These are phyloP conservation scores for Calcarius ornatus DNA, from an alignment of 2,113 vertebrate species.

Conservation along the genomic window DNA sequence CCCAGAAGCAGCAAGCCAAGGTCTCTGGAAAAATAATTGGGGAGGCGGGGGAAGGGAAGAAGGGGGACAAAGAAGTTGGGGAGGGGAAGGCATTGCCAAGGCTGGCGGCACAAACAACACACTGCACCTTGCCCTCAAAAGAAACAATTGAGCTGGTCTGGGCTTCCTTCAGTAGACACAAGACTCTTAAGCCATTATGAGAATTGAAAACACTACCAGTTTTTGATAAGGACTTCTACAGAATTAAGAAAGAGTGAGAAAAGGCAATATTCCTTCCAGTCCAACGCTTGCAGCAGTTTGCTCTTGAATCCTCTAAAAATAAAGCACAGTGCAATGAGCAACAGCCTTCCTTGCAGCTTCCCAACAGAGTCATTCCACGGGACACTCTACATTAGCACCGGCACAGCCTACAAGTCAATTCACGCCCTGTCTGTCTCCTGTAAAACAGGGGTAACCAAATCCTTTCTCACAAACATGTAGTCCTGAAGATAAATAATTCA, in stretches of 20 bases:
- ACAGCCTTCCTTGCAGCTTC: not conserved
- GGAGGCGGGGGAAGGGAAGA: constrained; percentile 36
- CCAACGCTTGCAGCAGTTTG: not conserved
- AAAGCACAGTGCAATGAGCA: not conserved
- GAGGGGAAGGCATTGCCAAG: constrained; percentile 9
- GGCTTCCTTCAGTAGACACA: not conserved
- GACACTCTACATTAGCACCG: not conserved
- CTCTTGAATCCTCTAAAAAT: not conserved
- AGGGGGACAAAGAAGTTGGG: constrained; percentile 41
- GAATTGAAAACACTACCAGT: not conserved
- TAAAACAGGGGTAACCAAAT: not conserved
- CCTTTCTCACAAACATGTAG: not conserved
- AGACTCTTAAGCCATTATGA: not conserved
- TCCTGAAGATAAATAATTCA: not conserved
- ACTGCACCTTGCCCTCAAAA: not conserved
- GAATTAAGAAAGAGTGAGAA: not conserved
- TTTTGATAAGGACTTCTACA: not conserved
- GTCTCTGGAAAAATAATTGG: constrained; percentile 55
- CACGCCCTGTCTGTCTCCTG: not conserved
- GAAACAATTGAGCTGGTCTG: not conserved
- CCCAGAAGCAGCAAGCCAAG: constrained; percentile 63
- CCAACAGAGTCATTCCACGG: not conserved
- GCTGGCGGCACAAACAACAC: not conserved
- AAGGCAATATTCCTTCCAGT: constrained; percentile 1
- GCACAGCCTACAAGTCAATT: not conserved